A percentile compares a stretch with the other conserved stretches of the same genome.
Evolutionary conservation across 2,797 vertebrate genomes (phyloP).

Genomic region (Merluccius polli): DNA sequence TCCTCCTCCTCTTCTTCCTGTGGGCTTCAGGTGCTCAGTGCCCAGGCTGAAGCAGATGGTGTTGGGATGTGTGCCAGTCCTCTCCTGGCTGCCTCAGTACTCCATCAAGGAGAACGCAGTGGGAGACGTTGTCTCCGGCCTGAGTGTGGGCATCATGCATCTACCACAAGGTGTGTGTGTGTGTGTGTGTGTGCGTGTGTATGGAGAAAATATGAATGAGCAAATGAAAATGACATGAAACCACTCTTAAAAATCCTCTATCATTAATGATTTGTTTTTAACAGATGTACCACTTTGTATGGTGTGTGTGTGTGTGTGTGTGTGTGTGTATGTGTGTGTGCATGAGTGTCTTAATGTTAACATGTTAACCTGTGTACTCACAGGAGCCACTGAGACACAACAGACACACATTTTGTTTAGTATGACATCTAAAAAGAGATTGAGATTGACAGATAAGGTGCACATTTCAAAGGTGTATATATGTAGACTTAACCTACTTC

Average conservation of each 20-base stretch:
- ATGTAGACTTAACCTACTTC: too few relatives aligned
- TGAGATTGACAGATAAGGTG: too few relatives aligned
- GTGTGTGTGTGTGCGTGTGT: slow-evolving; percentile 3
- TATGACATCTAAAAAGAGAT: too few relatives aligned
- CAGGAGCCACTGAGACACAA: neutral
- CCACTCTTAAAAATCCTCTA: neutral
- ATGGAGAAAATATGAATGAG: too few relatives aligned
- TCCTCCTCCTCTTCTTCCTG: neutral
- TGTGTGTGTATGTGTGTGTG: neutral
- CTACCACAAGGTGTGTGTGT: slow-evolving; percentile 83
- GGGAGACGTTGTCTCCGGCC: slow-evolving; percentile 83
- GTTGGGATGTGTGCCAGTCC: slow-evolving; percentile 71
- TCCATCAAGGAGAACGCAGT: slow-evolving; percentile 81
- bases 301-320: neutral
- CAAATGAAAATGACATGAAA: neutral
- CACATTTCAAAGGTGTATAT: too few relatives aligned
- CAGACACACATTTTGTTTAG: neutral
- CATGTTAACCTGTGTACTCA: neutral
- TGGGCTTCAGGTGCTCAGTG: slow-evolving; percentile 61
- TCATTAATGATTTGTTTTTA: neutral
- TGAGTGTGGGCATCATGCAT: slow-evolving; percentile 95
- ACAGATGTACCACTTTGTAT: neutral
- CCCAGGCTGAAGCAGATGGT: slow-evolving; percentile 46
- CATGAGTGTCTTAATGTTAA: neutral
- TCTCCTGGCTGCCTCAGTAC: slow-evolving; percentile 86